Percentiles rank a stretch among this genome's conserved stretches.
These are phyloP conservation scores for Drosophila quadrilineata DNA, from an alignment of 1,140 invertebrate species.

Conservation along the genomic window DNA sequence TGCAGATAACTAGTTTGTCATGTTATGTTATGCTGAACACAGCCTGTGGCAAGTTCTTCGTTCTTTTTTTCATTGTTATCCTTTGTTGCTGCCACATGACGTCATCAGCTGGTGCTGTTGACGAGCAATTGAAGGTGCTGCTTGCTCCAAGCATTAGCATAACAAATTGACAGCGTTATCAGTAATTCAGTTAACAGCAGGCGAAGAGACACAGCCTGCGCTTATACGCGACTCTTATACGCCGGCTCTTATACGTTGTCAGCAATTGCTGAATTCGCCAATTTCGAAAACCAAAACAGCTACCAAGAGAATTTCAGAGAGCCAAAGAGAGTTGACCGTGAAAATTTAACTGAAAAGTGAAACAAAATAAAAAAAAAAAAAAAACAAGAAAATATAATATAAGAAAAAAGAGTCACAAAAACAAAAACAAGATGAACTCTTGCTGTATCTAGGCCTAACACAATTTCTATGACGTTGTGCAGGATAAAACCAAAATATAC, in stretches of 20 bases:
- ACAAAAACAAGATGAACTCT: not conserved
- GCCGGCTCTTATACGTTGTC: not conserved
- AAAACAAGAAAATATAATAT: too few species aligned
- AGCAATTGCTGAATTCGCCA: slow-evolving; percentile 33
- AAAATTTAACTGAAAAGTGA: too few species aligned
- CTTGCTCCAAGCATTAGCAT: slow-evolving; percentile 23
- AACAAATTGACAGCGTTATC: slow-evolving; percentile 19
- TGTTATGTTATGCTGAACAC: slow-evolving; percentile 59
- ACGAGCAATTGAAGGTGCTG: slow-evolving; percentile 6
- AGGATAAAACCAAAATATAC: too few species aligned
- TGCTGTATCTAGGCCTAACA: not conserved
- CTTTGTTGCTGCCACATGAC: not conserved
- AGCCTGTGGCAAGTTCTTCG: too few species aligned
- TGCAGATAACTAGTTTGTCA: slow-evolving; percentile 75
- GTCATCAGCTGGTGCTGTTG: slow-evolving; percentile 8
- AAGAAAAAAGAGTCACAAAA: too few species aligned
- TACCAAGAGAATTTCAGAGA: not conserved
- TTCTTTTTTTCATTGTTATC: too few species aligned
- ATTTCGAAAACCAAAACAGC: slow-evolving; percentile 8
- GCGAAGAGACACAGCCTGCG: not conserved
- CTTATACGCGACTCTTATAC: slow-evolving; percentile 33
- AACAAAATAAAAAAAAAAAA: too few species aligned
- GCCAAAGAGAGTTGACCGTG: slow-evolving; percentile 9
- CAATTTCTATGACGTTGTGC: too few species aligned
- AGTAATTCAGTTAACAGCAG: not conserved